Base-by-base conservation (phyloP, 2,797 vertebrate genomes). In the Hipposideros larvatus region DNA sequence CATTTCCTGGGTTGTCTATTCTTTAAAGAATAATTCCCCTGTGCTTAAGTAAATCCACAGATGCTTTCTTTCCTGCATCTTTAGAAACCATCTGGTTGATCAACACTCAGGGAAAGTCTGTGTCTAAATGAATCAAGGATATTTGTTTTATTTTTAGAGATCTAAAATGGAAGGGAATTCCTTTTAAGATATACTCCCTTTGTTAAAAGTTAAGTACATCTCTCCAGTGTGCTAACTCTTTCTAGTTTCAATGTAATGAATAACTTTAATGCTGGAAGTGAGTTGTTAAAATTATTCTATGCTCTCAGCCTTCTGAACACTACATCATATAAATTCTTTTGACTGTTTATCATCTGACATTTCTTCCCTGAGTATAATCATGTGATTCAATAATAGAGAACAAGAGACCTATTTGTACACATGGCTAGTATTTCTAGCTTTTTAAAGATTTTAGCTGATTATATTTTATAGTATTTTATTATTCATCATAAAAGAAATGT, bases 231-330 rank as follows among this genome's bases (percentile, higher is more conserved):
- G 46, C 28, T 87, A 41, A 11, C 75, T 68, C 43, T 75, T 91
- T 77, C 43, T 34, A 55, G n/a, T 83, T 63, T 84, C 31, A 70
- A 46, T 43, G 28, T 71, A 78, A 84, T 46, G 37, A 70, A 77
- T 71, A 90, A 51, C 28, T 74, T 90, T 90, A 87, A 75, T 48
- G 14, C 4, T 90, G 46, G 7, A 22, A 92, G 2, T 63, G n/a
- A 82, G 34, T 84, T 96, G 75, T 70, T 90, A 80, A 79, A 84
- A 73, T 55, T 74, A 88, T 41, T 21, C 28, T 88, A 22, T 84
- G 46, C 7, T 80, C 15, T 66, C 43, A 92, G 66, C 3, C 9
- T 79, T 90, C 15, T 84, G 28, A 90, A 87, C 1, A 34, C 10
- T n/a, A 87, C 16, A 93, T 83, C 55, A 92, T 73, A n/a, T 71